These are phyloP conservation scores for Aphis craccivora DNA, from an alignment of 1,140 invertebrate genomes.

Conservation along the genomic window DNA sequence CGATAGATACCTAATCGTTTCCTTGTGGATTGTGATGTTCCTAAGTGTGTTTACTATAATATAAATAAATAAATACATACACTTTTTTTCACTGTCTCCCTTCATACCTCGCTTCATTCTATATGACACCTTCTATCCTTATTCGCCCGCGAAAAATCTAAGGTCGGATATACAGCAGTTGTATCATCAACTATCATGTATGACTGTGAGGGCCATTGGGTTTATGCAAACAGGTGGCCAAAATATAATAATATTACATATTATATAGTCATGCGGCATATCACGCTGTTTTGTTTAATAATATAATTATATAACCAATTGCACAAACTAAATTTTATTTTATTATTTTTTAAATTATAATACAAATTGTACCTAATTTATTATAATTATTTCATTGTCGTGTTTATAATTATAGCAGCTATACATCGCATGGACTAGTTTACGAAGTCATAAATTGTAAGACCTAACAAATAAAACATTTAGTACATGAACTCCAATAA, in stretches of 20 bases:
- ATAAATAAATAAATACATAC: no score
- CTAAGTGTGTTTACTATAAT: not conserved
- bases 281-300: not conserved
- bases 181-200: not conserved
- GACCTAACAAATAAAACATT: not conserved
- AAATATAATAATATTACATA: not conserved
- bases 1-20: not conserved
- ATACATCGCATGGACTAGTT: not conserved
- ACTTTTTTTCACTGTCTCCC: not conserved
- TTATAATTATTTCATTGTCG: no score
- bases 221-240: conserved; percentile 53
- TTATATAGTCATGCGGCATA: not conserved
- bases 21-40: not conserved
- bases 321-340: not conserved
- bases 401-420: not conserved
- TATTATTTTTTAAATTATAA: not conserved
- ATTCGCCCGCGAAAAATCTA: not conserved
- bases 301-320: not conserved
- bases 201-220: conserved; percentile 1
- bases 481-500: no score
- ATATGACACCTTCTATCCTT: not conserved
- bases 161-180: conserved; percentile 35
- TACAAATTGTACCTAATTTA: not conserved
- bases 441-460: no score
- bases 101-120: not conserved